Evolutionary conservation across 2,113 vertebrate genomes (phyloP).

Genomic region (Cyprinus carpio): DNA sequence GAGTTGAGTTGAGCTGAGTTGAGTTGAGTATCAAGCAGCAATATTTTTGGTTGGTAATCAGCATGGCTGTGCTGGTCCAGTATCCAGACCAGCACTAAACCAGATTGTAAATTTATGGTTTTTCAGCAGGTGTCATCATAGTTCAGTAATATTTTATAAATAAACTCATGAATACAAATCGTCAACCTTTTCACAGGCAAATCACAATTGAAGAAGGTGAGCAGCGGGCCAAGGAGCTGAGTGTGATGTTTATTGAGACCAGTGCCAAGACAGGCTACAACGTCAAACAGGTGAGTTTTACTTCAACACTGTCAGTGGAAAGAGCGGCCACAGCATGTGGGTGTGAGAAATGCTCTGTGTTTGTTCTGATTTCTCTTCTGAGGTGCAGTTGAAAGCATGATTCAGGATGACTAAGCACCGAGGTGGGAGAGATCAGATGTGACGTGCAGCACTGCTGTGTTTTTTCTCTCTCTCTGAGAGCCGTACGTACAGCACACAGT

Average conservation of each 20-base stretch:
- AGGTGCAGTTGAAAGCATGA: constrained; percentile 45
- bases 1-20: no score
- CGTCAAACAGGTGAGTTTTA: constrained; percentile 76
- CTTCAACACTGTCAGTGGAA: neutral
- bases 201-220: constrained; percentile 92
- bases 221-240: constrained; percentile 88
- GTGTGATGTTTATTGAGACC: constrained; percentile 92
- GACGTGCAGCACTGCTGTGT: neutral
- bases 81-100: neutral
- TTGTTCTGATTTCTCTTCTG: constrained; percentile 36
- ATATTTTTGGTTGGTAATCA: neutral
- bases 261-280: constrained; percentile 81
- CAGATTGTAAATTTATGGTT: neutral
- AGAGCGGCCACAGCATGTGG: neutral
- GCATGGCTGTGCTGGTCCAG: neutral
- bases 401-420: constrained; percentile 48
- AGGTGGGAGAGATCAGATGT: constrained; percentile 37
- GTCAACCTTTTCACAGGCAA: constrained; percentile 74
- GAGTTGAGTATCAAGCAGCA: no score
- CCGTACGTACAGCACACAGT: neutral
- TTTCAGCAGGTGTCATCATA: neutral
- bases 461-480: constrained; percentile 22
- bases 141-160: neutral
- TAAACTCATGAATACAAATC: neutral
- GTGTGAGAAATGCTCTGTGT: constrained; percentile 32